Conservation (phyloP, 2,113 vertebrate species). For the Mesoclemmys tuberculata region DNA sequence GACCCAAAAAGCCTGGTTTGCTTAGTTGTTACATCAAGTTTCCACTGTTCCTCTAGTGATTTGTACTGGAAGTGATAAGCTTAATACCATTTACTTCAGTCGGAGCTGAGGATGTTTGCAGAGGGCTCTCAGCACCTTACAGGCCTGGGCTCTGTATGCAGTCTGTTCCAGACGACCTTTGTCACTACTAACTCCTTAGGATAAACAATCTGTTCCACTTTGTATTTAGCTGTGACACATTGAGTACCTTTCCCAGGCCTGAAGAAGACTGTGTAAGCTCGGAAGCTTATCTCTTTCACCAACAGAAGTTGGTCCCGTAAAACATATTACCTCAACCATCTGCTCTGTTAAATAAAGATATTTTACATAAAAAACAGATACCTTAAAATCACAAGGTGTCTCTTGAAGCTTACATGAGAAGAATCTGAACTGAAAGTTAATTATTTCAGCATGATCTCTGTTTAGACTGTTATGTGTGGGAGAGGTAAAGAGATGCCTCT, state of each 20-base stretch:
- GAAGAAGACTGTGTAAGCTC: neutral
- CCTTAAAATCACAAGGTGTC: neutral
- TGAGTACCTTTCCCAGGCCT: neutral
- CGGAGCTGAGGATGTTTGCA: neutral
- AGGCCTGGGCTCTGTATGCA: neutral
- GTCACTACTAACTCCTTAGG: neutral
- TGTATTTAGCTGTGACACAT: neutral
- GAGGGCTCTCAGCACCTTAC: neutral
- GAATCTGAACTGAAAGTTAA: neutral
- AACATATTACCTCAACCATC: neutral
- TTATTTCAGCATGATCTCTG: neutral
- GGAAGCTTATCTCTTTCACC: neutral
- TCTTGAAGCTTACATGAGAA: conserved; percentile 17
- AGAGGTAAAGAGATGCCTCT: neutral
- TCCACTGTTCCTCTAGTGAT: neutral
- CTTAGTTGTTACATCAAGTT: neutral
- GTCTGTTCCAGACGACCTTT: neutral
- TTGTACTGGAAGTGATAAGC: neutral
- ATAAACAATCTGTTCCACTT: neutral
- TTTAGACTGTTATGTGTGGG: neutral
- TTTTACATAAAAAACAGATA: neutral
- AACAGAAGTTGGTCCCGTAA: neutral
- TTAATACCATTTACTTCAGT: neutral
- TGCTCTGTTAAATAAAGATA: conserved; percentile 19
- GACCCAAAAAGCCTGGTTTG: neutral